A percentile compares a stretch with the other conserved stretches of the same genome.
phyloP scores from a whole-genome alignment of 1,140 invertebrate genomes.

The Philopotamus ludificatus region DNA sequence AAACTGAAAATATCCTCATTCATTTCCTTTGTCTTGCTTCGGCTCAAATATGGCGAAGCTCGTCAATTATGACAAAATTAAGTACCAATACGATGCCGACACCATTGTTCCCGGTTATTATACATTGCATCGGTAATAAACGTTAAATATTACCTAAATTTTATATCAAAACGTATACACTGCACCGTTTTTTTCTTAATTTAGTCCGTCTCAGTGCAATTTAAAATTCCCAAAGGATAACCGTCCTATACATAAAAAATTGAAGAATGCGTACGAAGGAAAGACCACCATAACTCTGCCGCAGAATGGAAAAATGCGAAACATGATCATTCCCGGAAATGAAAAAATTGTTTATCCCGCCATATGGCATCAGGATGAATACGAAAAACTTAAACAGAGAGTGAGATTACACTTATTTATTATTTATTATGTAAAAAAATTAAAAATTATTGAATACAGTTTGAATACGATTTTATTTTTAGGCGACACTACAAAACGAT shows the following conservation, averaged over 20 bases:
- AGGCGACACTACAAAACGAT: slow-evolving; percentile 3
- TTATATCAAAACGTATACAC: background rate
- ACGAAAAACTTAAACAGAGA: slow-evolving; percentile 48
- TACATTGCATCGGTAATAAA: slow-evolving; percentile 36
- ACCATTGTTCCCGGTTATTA: slow-evolving; percentile 33
- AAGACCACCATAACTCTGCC: slow-evolving; percentile 28
- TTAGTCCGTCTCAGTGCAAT: slow-evolving; percentile 38
- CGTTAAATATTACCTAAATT: background rate
- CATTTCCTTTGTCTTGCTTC: background rate
- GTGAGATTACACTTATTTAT: slow-evolving; percentile 44
- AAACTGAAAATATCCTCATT: background rate
- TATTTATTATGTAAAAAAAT: slow-evolving; percentile 4
- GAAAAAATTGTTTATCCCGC: slow-evolving; percentile 50
- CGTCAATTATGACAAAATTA: slow-evolving; percentile 19
- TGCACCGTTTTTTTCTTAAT: background rate
- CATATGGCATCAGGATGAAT: slow-evolving; percentile 48
- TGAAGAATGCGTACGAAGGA: slow-evolving; percentile 34
- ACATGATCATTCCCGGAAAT: slow-evolving; percentile 45
- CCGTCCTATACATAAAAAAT: slow-evolving; percentile 35
- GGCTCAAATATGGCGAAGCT: background rate
- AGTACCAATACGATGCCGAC: slow-evolving; percentile 35
- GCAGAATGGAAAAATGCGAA: slow-evolving; percentile 37
- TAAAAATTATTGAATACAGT: background rate
- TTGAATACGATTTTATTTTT: slow-evolving; percentile 2
- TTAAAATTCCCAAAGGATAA: slow-evolving; percentile 38